Percentiles rank a stretch among this genome's conserved stretches.
Conservation (phyloP, 2,113 vertebrate genomes). For the Tetraodon nigroviridis region DNA sequence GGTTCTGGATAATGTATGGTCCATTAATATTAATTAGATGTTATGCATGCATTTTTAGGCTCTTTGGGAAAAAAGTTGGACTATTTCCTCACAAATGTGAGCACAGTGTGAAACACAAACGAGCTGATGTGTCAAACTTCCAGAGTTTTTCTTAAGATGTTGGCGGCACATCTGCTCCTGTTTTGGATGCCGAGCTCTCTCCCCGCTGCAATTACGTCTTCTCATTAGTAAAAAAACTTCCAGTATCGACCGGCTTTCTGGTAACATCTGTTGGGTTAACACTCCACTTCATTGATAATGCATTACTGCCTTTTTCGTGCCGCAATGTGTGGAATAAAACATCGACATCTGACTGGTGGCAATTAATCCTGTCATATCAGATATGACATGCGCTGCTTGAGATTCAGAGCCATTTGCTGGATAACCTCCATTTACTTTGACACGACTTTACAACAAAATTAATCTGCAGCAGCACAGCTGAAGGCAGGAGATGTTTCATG, state of each 20-base stretch:
- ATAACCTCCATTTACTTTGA: constrained; percentile 21
- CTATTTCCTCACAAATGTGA: constrained; percentile 17
- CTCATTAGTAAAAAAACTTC: constrained; percentile 65
- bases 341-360: constrained; percentile 37
- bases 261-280: constrained; percentile 63
- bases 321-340: constrained; percentile 39
- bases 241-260: constrained; percentile 54
- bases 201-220: constrained; percentile 56
- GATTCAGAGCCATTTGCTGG: constrained; percentile 27
- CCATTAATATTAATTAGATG: constrained; percentile 64
- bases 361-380: constrained; percentile 45
- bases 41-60: constrained; percentile 60
- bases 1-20: constrained; percentile 54
- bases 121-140: background rate
- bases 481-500: constrained; percentile 30
- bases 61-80: constrained; percentile 26
- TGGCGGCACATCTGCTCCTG: constrained; percentile 40
- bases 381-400: constrained; percentile 24
- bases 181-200: constrained; percentile 35
- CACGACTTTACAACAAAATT: constrained; percentile 46
- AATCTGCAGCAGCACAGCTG: constrained; percentile 36
- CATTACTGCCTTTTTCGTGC: constrained; percentile 44
- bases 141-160: constrained; percentile 9
- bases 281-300: constrained; percentile 62
- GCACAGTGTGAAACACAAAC: constrained; percentile 22